phyloP scores from a whole-genome alignment of 2,113 vertebrate species.

The Isurus oxyrinchus region DNA sequence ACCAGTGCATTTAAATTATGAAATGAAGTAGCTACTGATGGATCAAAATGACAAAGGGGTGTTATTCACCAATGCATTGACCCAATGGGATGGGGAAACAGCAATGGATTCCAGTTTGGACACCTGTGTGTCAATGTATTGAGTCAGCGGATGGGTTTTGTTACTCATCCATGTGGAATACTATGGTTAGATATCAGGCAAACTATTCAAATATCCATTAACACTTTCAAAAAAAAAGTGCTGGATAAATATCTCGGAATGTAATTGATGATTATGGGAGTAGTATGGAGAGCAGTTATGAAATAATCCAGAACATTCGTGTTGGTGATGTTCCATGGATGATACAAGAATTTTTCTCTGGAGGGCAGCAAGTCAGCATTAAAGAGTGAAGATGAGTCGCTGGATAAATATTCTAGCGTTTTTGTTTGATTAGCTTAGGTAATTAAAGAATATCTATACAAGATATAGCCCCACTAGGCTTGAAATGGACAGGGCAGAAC shows the following conservation, averaged over 20 bases:
- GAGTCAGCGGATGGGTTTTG: not conserved
- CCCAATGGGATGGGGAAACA: not conserved
- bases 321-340: not conserved
- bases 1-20: not conserved
- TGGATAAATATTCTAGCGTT: not conserved
- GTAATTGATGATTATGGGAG: not conserved
- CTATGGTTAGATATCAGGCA: not conserved
- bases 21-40: too few relatives aligned
- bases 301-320: not conserved
- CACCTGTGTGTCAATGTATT: not conserved
- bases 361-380: not conserved
- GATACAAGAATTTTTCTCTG: not conserved
- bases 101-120: not conserved
- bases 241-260: not conserved
- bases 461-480: too few relatives aligned
- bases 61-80: not conserved
- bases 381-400: not conserved
- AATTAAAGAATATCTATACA: not conserved
- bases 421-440: not conserved
- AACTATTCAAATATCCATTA: not conserved
- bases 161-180: not conserved
- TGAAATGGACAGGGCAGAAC: not conserved
- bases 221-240: not conserved
- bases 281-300: not conserved
- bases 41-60: not conserved